Conservation (phyloP, 2,113 vertebrate genomes). For the Rhinolophus sinicus region DNA sequence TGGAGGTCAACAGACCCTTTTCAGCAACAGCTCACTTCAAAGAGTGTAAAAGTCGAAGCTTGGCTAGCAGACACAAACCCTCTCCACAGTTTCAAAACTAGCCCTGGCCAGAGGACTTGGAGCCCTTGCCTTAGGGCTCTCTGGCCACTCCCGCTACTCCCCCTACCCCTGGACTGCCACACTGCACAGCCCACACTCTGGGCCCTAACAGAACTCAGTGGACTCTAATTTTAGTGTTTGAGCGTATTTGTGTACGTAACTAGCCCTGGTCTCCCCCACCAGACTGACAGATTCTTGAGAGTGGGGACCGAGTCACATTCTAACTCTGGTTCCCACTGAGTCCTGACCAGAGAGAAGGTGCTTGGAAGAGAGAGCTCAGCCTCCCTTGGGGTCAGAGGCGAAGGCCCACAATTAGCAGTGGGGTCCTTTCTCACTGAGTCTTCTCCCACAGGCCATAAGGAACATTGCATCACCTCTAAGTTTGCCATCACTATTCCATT, state of each 20-base stretch:
- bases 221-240: not conserved
- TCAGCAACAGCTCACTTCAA: not conserved
- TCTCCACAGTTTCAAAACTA: not conserved
- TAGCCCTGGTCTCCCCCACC: not conserved
- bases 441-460: not conserved
- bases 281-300: not conserved
- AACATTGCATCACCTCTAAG: not conserved
- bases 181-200: not conserved
- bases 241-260: not conserved
- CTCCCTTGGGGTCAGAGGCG: not conserved
- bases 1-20: not conserved
- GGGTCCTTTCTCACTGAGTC: not conserved
- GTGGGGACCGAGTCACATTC: not conserved
- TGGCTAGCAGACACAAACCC: not conserved
- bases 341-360: not conserved
- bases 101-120: no score
- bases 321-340: not conserved
- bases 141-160: not conserved
- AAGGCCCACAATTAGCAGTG: no score
- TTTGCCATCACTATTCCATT: not conserved
- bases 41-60: not conserved
- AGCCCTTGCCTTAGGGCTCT: not conserved
- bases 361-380: not conserved
- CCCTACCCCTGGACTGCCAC: not conserved
- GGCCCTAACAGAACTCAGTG: not conserved